A percentile compares a stretch with the other conserved stretches of the same genome.
phyloP scores from a whole-genome alignment of 2,888 invertebrate species.

The Chironomus tentans region DNA sequence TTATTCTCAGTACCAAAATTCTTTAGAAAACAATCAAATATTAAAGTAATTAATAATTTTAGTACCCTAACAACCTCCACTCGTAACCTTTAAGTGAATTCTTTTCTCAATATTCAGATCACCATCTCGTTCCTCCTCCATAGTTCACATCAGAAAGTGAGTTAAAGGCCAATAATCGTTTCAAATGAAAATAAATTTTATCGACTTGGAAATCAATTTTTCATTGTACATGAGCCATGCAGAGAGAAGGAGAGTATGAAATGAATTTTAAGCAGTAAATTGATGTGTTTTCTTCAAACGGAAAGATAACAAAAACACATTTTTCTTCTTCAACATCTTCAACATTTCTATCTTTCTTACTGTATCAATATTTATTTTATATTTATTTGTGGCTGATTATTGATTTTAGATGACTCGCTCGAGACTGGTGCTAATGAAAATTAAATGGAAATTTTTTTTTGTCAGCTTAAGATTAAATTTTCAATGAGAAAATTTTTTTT shows the following conservation, averaged over 20 bases:
- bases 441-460: too few species aligned
- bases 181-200: neutral
- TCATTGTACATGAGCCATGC: neutral
- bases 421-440: too few species aligned
- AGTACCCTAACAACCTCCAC: too few species aligned
- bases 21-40: too few species aligned
- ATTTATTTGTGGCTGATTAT: neutral
- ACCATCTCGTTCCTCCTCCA: too few species aligned
- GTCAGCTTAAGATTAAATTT: neutral
- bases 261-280: neutral
- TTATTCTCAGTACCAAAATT: too few species aligned
- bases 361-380: neutral
- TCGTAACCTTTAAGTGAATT: too few species aligned
- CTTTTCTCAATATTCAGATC: too few species aligned
- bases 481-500: neutral
- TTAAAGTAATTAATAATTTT: too few species aligned
- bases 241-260: neutral
- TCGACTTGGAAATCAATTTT: neutral
- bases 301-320: neutral
- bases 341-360: neutral
- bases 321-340: neutral
- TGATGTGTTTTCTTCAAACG: too few species aligned
- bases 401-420: neutral
- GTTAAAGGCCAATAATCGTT: neutral
- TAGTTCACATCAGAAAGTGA: too few species aligned